phyloP scores from a whole-genome alignment of 2,888 invertebrate genomes.

The Seladonia tumulorum region DNA sequence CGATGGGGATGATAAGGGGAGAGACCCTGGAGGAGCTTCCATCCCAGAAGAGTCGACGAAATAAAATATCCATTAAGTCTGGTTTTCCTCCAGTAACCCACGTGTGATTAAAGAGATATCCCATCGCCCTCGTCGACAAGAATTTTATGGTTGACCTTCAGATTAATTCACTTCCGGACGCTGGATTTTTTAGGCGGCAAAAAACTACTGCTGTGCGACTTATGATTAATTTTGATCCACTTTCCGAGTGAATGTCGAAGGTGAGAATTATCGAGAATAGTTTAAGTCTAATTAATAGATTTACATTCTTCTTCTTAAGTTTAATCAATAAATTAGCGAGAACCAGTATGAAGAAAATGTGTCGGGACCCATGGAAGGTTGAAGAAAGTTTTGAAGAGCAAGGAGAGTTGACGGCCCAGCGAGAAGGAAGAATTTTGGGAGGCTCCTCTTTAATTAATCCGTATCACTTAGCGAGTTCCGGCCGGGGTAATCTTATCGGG shows the following conservation, averaged over 20 bases:
- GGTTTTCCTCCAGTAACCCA: slow-evolving; percentile 21
- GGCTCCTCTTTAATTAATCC: not conserved
- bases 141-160: slow-evolving; percentile 6
- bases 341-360: not conserved
- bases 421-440: not conserved
- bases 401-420: not conserved
- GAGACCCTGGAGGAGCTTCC: slow-evolving; percentile 42
- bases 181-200: not conserved
- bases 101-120: slow-evolving; percentile 39
- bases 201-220: not conserved
- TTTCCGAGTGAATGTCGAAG: too few species aligned
- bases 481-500: not conserved
- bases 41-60: slow-evolving; percentile 51
- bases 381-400: not conserved
- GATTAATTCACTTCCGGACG: not conserved
- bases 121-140: not conserved
- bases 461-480: not conserved
- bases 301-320: too few species aligned
- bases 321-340: too few species aligned
- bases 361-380: not conserved
- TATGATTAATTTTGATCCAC: not conserved
- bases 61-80: slow-evolving; percentile 67
- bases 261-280: too few species aligned
- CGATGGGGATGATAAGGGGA: slow-evolving; percentile 46
- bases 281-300: too few species aligned